These are phyloP conservation scores for Ambastaia sidthimunki DNA, from an alignment of 2,797 vertebrate genomes.

Conservation along the genomic window DNA sequence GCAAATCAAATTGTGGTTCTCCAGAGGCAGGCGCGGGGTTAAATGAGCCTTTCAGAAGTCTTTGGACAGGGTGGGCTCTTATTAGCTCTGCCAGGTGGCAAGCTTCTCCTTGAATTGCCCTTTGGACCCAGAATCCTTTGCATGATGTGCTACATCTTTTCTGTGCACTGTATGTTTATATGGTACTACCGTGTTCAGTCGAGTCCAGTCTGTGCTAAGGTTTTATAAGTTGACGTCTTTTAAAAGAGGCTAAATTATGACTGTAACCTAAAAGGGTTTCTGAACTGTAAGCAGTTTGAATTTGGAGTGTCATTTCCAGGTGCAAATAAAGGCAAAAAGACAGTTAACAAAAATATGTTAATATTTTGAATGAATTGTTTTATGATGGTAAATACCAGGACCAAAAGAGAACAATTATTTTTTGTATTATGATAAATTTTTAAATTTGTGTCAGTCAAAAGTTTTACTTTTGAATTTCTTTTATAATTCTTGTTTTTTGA, in stretches of 20 bases:
- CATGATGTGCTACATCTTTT: constrained; percentile 27
- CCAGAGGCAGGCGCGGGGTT: constrained; percentile 68
- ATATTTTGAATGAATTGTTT: no score
- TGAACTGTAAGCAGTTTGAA: neutral
- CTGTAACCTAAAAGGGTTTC: no score
- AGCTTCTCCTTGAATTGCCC: constrained; percentile 71
- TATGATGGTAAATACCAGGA: no score
- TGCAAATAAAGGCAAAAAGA: no score
- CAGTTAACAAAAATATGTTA: no score
- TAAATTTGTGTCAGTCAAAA: no score
- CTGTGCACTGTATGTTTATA: constrained; percentile 20
- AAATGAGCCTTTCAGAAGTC: constrained; percentile 75
- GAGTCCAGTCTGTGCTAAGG: no score
- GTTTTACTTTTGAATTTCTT: no score
- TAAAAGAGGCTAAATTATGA: neutral
- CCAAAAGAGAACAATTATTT: no score
- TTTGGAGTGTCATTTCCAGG: neutral
- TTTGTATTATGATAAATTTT: no score
- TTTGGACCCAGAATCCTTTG: constrained; percentile 58
- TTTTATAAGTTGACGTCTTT: neutral
- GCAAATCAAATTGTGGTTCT: constrained; percentile 75
- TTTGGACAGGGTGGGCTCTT: constrained; percentile 67
- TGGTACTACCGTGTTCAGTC: neutral
- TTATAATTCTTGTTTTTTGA: no score
- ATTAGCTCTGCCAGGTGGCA: constrained; percentile 71